These are phyloP conservation scores for Acomys russatus DNA, from an alignment of 2,797 vertebrate species.

Conservation along the genomic window DNA sequence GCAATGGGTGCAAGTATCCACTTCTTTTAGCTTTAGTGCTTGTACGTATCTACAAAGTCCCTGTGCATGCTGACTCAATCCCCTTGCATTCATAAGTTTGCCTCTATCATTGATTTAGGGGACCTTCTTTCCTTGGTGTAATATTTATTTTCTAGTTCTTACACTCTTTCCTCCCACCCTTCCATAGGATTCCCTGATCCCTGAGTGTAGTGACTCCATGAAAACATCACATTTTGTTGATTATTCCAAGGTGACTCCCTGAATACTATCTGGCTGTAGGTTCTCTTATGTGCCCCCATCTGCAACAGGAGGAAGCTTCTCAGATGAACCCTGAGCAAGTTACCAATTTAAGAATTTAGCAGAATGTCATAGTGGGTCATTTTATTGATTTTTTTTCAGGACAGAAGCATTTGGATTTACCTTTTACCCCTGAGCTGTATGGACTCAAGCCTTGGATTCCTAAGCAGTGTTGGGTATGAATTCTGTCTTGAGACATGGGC, in stretches of 20 bases:
- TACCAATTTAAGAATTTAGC: neutral
- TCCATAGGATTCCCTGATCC: neutral
- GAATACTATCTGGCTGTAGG: neutral
- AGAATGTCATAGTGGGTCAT: neutral
- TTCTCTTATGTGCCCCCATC: neutral
- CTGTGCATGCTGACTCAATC: too few species aligned
- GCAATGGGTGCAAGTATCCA: too few species aligned
- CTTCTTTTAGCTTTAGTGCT: too few species aligned
- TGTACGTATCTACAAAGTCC: too few species aligned
- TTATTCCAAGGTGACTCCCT: neutral
- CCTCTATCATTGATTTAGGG: too few species aligned
- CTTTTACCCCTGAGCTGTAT: rapidly evolving
- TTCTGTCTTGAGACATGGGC: neutral
- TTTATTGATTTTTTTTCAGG: neutral
- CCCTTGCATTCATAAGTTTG: too few species aligned
- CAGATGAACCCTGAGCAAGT: neutral
- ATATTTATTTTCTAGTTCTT: neutral
- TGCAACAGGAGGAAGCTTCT: neutral
- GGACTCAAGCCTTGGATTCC: neutral
- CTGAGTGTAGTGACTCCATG: neutral
- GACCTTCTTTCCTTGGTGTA: neutral
- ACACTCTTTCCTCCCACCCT: neutral
- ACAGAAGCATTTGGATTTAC: neutral
- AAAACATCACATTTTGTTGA: neutral
- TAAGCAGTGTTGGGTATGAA: neutral